These are phyloP conservation scores for Pelmatolapia mariae DNA, from an alignment of 2,113 vertebrate genomes.

Conservation along the genomic window DNA sequence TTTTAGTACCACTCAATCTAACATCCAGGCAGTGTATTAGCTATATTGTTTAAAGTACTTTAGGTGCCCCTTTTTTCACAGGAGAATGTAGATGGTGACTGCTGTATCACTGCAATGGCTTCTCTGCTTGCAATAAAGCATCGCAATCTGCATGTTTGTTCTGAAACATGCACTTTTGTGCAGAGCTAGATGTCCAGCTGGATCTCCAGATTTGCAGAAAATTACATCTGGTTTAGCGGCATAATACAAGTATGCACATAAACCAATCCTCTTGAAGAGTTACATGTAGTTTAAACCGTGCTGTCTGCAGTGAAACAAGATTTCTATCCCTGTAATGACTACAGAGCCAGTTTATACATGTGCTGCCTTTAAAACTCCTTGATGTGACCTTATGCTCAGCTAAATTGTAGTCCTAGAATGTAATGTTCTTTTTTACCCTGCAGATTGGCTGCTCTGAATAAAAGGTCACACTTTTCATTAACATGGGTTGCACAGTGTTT, in stretches of 20 bases:
- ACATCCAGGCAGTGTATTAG: neutral
- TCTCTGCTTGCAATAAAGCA: neutral
- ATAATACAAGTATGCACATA: neutral
- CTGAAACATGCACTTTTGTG: neutral
- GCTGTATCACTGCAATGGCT: neutral
- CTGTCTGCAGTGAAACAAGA: neutral
- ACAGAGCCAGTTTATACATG: neutral
- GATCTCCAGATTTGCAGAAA: neutral
- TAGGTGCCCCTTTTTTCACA: neutral
- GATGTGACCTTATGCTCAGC: neutral
- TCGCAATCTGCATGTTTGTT: neutral
- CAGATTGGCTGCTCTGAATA: neutral
- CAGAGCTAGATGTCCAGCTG: neutral
- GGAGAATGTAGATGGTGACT: neutral
- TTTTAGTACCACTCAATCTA: neutral
- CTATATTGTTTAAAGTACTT: neutral
- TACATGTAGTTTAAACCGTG: neutral
- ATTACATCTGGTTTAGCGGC: neutral
- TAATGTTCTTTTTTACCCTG: neutral
- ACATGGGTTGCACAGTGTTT: neutral
- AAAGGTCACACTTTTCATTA: neutral
- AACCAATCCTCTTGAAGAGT: neutral
- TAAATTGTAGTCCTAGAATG: neutral
- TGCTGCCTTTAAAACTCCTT: neutral
- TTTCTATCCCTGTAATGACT: neutral